These are phyloP conservation scores for Amphilophus citrinellus DNA, from an alignment of 2,113 vertebrate species.

Conservation along the genomic window DNA sequence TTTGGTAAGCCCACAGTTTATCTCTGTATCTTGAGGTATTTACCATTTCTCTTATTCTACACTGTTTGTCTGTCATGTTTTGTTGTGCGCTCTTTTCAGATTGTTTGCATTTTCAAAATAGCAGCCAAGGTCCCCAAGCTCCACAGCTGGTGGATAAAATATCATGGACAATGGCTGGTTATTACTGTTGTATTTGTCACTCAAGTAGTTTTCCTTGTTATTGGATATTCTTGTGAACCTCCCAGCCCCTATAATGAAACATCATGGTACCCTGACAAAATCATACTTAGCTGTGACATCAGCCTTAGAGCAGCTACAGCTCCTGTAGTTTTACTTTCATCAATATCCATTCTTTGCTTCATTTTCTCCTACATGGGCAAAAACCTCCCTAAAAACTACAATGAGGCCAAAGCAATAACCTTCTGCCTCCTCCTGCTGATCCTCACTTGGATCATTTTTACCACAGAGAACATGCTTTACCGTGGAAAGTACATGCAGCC, in stretches of 20 bases:
- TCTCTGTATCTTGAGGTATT: slow-evolving; percentile 76
- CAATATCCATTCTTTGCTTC: slow-evolving; percentile 82
- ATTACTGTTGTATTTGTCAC: slow-evolving; percentile 58
- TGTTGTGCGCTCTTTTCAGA: slow-evolving; percentile 86
- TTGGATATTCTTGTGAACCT: slow-evolving; percentile 39
- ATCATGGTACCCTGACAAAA: slow-evolving; percentile 45
- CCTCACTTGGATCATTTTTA: slow-evolving; percentile 80
- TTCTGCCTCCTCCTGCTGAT: slow-evolving; percentile 86
- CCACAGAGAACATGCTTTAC: slow-evolving; percentile 70
- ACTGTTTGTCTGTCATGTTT: slow-evolving; percentile 85
- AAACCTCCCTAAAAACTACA: slow-evolving; percentile 91
- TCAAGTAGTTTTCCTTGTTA: slow-evolving; percentile 71
- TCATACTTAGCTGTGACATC: slow-evolving; percentile 79
- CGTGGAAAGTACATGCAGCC: slow-evolving; percentile 66
- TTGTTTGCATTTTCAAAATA: slow-evolving; percentile 90
- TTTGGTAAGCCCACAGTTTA: slow-evolving; percentile 78
- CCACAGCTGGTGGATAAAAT: slow-evolving; percentile 82
- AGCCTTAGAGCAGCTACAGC: rapidly evolving
- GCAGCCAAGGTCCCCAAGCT: slow-evolving; percentile 78
- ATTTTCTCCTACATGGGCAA: slow-evolving; percentile 89
- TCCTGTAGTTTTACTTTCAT: slow-evolving; percentile 41
- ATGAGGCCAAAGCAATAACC: slow-evolving; percentile 90
- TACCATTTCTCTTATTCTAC: slow-evolving; percentile 79
- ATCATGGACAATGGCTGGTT: slow-evolving; percentile 81
- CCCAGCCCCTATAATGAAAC: slow-evolving; percentile 75